Conservation (phyloP, 2,113 vertebrate genomes). For the Eptesicus fuscus region DNA sequence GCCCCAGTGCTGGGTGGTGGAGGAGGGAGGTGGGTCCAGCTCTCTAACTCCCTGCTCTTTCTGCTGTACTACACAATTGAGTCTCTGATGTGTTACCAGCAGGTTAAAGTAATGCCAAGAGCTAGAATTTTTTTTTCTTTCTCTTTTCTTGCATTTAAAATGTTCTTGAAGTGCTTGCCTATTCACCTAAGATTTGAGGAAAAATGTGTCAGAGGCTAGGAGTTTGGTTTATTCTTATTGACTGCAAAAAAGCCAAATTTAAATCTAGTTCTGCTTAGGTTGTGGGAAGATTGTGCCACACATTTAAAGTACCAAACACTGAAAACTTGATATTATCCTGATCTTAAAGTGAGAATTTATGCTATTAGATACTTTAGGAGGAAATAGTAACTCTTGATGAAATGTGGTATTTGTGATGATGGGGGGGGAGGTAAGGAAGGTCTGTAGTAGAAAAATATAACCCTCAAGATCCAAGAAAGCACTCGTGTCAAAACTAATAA, state of each 20-base stretch:
- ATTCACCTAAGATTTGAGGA: background rate
- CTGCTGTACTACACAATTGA: background rate
- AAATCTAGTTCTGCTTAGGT: background rate
- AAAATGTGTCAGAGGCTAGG: background rate
- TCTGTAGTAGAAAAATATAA: background rate
- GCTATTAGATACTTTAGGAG: background rate
- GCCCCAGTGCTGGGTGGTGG: background rate
- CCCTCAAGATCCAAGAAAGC: background rate
- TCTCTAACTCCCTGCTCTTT: background rate
- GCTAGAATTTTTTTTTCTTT: background rate
- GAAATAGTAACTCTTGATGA: constrained; percentile 15
- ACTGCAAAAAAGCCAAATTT: background rate
- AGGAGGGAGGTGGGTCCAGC: background rate
- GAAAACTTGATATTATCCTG: background rate
- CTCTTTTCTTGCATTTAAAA: background rate
- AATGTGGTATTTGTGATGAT: background rate
- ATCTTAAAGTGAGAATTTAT: constrained; percentile 8
- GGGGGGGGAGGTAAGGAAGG: background rate
- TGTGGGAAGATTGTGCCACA: background rate
- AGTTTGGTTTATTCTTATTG: background rate
- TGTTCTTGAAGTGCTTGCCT: constrained; percentile 5
- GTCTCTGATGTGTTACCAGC: background rate
- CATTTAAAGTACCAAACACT: background rate
- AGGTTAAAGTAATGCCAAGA: background rate
- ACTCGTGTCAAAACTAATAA: background rate